A percentile compares a stretch with the other conserved stretches of the same genome.
Evolutionary conservation across 35 echinoderm and acorn worm genomes (phyloP).

Genomic region (Antedon bifida): DNA sequence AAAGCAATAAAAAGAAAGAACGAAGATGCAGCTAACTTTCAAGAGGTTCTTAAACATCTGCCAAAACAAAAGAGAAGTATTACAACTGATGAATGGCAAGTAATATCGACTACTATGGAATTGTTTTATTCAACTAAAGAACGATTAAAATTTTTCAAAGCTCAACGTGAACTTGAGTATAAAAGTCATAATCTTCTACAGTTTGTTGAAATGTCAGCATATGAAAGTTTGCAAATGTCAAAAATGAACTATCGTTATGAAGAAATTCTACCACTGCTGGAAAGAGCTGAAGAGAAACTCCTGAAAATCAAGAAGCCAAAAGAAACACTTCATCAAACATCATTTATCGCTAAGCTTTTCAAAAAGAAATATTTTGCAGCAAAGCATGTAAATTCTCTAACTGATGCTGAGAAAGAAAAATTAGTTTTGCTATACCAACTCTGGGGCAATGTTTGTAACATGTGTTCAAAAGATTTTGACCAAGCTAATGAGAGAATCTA

Average conservation of each 20-base stretch:
- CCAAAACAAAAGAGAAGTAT: neutral
- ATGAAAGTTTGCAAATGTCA: conserved; percentile 43
- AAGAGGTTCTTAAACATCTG: conserved; percentile 30
- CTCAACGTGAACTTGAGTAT: neutral
- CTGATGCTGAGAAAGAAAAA: neutral
- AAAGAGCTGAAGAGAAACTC: conserved; percentile 36
- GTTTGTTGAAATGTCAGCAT: conserved; percentile 42
- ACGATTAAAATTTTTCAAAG: neutral
- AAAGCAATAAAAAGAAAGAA: conserved; percentile 33
- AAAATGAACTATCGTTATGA: conserved; percentile 36
- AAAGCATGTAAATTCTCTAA: neutral
- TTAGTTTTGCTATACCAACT: neutral
- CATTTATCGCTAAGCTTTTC: neutral
- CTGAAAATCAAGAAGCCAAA: neutral
- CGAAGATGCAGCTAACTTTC: conserved; percentile 66
- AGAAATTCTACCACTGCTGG: conserved; percentile 36
- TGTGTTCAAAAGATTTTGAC: neutral
- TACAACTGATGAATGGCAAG: neutral
- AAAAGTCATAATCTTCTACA: conserved; percentile 7
- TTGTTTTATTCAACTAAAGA: neutral
- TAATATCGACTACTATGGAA: neutral
- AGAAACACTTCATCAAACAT: neutral
- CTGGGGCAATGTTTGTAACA: neutral
- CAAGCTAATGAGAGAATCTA: neutral
- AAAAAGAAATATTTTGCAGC: neutral